Evolutionary conservation across 2,888 invertebrate species (phyloP).

Genomic region (Drosophila gaucha): DNA sequence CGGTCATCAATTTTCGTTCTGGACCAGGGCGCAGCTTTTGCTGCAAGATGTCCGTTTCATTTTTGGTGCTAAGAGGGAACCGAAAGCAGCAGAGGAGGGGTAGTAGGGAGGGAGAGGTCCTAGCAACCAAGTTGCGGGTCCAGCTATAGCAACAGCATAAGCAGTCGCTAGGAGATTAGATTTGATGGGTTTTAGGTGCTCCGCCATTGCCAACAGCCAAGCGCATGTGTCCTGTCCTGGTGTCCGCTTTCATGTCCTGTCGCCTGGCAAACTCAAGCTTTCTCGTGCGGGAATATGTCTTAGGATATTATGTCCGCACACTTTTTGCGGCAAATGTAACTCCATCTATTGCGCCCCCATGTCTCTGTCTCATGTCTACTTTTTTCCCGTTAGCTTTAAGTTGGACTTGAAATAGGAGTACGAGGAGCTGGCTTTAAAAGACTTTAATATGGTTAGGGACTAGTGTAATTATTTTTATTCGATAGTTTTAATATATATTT

Average conservation of each 20-base stretch:
- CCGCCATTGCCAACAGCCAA: constrained; percentile 34
- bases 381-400: constrained; percentile 14
- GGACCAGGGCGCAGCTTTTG: constrained; percentile 54
- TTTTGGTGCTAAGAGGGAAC: constrained; percentile 26
- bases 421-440: too few relatives aligned
- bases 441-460: too few relatives aligned
- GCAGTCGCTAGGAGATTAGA: constrained; percentile 76
- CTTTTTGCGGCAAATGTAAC: constrained; percentile 30
- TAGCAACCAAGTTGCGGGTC: constrained; percentile 50
- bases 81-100: background rate
- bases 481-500: too few relatives aligned
- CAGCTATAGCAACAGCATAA: constrained; percentile 36
- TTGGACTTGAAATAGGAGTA: too few relatives aligned
- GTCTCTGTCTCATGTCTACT: constrained; percentile 10
- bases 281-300: constrained; percentile 54
- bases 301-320: constrained; percentile 57
- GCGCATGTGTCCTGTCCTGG: constrained; percentile 52
- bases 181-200: constrained; percentile 76
- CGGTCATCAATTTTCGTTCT: constrained; percentile 80
- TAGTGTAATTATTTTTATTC: too few relatives aligned
- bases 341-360: constrained; percentile 22
- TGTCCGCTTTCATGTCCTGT: constrained; percentile 37
- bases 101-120: constrained; percentile 11
- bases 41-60: constrained; percentile 47
- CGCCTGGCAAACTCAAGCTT: constrained; percentile 39